phyloP scores from a whole-genome alignment of 2,113 vertebrate genomes.

The Puma concolor region DNA sequence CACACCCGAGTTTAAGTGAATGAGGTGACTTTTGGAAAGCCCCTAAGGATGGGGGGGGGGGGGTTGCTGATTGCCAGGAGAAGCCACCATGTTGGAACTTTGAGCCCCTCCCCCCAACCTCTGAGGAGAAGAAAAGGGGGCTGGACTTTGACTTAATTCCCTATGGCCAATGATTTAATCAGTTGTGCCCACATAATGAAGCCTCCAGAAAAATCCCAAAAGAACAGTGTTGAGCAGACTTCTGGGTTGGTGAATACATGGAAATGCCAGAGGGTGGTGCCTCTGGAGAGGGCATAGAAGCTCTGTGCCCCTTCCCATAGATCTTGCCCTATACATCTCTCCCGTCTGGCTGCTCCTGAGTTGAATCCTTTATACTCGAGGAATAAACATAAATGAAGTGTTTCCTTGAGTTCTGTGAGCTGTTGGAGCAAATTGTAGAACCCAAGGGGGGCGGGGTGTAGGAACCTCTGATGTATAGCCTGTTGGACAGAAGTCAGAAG shows the following conservation, averaged over 20 bases:
- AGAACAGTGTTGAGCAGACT: neutral
- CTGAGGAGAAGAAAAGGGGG: neutral
- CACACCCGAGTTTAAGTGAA: neutral
- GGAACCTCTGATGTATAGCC: neutral
- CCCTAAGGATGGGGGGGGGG: neutral
- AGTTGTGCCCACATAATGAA: neutral
- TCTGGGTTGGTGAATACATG: neutral
- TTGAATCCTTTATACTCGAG: neutral
- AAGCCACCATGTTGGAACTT: neutral
- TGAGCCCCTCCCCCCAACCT: neutral
- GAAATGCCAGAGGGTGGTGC: no score
- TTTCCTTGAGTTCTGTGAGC: neutral
- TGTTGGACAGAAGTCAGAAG: neutral
- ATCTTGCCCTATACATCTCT: neutral
- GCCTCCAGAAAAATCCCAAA: neutral
- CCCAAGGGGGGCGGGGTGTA: neutral
- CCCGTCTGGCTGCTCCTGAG: neutral
- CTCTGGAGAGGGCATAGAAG: fast-evolving
- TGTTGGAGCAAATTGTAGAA: neutral
- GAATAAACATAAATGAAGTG: neutral
- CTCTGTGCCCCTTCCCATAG: neutral
- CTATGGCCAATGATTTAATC: neutral
- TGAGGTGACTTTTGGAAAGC: neutral
- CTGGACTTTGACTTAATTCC: neutral
- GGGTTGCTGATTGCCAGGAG: neutral